Percentiles rank a stretch among this genome's conserved stretches.
These are phyloP conservation scores for Puffinus mauretanicus DNA, from an alignment of 2,113 vertebrate species.

Conservation along the genomic window DNA sequence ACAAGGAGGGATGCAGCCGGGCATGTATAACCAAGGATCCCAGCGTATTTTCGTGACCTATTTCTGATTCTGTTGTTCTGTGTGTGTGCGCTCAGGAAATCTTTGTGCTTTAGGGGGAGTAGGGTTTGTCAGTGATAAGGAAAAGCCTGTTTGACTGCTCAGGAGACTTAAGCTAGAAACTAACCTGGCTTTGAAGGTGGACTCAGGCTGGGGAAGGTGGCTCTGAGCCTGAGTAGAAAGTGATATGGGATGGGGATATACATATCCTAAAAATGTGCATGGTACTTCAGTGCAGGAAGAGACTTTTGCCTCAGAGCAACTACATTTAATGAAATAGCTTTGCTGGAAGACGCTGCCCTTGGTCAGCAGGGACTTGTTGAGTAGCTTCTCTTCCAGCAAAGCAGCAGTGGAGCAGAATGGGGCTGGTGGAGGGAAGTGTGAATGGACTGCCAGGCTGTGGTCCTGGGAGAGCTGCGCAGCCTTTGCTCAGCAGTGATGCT, in stretches of 20 bases:
- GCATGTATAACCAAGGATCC: background rate
- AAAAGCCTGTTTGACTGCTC: background rate
- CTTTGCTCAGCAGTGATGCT: background rate
- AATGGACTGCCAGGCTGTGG: background rate
- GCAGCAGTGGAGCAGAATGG: background rate
- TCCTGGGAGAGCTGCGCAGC: background rate
- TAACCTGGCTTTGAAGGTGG: background rate
- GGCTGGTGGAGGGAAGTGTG: background rate
- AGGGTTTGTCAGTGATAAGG: background rate
- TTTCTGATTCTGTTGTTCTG: constrained; percentile 36
- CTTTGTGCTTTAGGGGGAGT: background rate
- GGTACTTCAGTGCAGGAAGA: background rate
- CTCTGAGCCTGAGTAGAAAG: background rate
- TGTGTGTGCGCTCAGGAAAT: background rate
- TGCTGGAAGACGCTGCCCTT: background rate
- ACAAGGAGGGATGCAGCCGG: background rate
- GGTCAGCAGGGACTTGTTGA: constrained; percentile 35
- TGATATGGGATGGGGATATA: background rate
- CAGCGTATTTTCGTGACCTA: constrained; percentile 28
- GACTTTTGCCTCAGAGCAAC: background rate
- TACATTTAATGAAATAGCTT: background rate
- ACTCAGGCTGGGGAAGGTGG: background rate
- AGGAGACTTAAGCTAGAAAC: background rate
- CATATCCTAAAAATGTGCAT: fast-evolving
- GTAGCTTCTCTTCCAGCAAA: background rate